Evolutionary conservation across 2,797 vertebrate genomes (phyloP), one percentile per base, ranked within the genome.

Genomic region (Peromyscus attwateri): DNA sequence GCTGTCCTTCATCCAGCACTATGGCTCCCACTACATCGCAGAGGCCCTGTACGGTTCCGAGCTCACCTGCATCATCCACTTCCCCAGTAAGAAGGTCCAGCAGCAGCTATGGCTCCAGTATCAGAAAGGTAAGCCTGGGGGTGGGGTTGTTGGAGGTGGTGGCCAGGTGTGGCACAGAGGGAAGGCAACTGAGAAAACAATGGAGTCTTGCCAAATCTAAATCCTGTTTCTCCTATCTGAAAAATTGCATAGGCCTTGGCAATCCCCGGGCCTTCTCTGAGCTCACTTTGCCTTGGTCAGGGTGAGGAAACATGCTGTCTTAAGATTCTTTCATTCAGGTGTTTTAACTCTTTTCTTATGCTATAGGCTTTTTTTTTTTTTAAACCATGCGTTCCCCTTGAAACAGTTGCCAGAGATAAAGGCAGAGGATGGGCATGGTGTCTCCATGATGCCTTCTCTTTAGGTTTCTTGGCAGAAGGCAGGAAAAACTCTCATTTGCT

Each of bases 51-150:
- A 99, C 0, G 99, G 99, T 89, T 99, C 99, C 0, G 99, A 99
- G 98, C 99, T 99, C 98, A 99, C 99, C 98, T 99, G 99, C 98
- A 99, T 98, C 98, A 99, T 99, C 98, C 99, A 99, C 98, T 99
- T 99, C 97, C 99, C 99, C 98, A 99, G 99, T 99, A 99, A 99
- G 99, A 99, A 99, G 98, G 98, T 99, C 57, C 99, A 99, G 99
- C 99, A 99, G 98, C 99, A 99, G 98, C 99, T 99, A 84, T 99
- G 99, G 99, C 99, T 99, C 49, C 99, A 99, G 99, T 99, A 99
- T 96, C 99, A 99, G 99, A 99, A 99, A 99, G 99, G 99, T 99
- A 98, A 99, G 99, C 80, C 31, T 10, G 40, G 43, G 46, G 25
- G 13, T 6, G 27, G 73, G 34, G 46, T 23, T 16, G 16, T 2